Percentiles rank a stretch among this genome's conserved stretches.
Conservation (phyloP, 2,888 invertebrate genomes). For the Balanococcus diminutus region DNA sequence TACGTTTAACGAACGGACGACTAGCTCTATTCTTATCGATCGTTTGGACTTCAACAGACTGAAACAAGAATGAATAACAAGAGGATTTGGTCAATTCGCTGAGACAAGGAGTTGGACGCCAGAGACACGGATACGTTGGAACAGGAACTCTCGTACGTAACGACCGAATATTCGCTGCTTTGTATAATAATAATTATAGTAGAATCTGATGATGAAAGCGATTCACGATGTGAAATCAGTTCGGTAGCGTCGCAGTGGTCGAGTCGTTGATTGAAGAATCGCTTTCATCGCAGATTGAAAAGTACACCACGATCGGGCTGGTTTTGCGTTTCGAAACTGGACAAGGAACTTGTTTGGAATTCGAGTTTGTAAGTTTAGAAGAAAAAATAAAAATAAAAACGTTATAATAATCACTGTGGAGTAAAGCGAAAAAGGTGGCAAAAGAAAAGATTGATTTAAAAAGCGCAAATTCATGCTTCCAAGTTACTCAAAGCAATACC, state of each 20-base stretch:
- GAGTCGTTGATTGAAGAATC: not conserved
- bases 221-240: not conserved
- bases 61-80: conserved; percentile 43
- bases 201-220: not conserved
- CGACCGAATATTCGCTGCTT: not conserved
- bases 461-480: conserved; percentile 11
- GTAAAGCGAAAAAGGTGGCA: not conserved
- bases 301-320: not conserved
- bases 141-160: not conserved
- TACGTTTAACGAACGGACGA: conserved; percentile 50
- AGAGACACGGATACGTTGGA: not conserved
- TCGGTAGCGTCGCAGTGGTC: not conserved
- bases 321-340: conserved; percentile 13
- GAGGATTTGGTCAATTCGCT: conserved; percentile 6
- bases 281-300: not conserved
- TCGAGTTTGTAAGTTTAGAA: not conserved
- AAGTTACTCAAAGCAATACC: conserved; percentile 21
- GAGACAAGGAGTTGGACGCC: not conserved
- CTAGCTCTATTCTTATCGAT: conserved; percentile 52
- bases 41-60: conserved; percentile 55
- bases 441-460: not conserved
- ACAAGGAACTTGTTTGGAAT: not conserved
- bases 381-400: not conserved
- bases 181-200: not conserved
- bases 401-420: not conserved